Conservation (phyloP, 2,797 vertebrate species). For the Gymnoscopelus microlampas region DNA sequence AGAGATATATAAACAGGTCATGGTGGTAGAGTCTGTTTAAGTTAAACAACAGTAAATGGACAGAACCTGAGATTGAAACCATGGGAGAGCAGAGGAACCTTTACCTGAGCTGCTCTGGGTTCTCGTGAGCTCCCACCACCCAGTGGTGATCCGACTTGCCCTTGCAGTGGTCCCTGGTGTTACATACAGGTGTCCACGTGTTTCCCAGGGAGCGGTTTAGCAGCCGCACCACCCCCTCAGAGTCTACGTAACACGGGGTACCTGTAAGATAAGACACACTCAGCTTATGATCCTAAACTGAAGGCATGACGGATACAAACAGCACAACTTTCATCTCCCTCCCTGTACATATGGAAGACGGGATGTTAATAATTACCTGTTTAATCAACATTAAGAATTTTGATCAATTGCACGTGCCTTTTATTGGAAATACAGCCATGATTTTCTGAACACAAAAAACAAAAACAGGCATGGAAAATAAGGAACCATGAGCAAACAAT, state of each 20-base stretch:
- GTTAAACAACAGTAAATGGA: no score
- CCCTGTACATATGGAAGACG: no score
- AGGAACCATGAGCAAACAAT: no score
- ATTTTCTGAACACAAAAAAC: no score
- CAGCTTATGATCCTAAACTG: not conserved
- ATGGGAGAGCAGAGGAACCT: conserved; percentile 6
- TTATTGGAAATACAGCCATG: no score
- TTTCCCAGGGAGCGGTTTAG: conserved; percentile 91
- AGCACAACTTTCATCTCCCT: no score
- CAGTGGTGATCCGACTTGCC: conserved; percentile 94
- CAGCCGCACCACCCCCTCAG: conserved; percentile 88
- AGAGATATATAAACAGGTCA: no score
- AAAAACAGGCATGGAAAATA: no score
- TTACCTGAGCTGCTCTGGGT: conserved; percentile 95
- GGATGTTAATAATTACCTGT: no score
- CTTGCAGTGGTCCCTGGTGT: conserved; percentile 91
- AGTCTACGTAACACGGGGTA: conserved; percentile 91
- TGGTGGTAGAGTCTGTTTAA: not conserved
- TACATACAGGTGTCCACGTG: conserved; percentile 91
- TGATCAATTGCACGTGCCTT: no score
- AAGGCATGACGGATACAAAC: no score
- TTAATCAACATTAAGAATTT: no score
- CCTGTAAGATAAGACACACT: conserved; percentile 74
- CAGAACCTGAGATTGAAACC: not conserved
- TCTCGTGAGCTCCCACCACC: conserved; percentile 94